Percentiles rank a stretch among this genome's conserved stretches.
phyloP scores from a whole-genome alignment of 2,797 vertebrate species.

The Rhinella marina region DNA sequence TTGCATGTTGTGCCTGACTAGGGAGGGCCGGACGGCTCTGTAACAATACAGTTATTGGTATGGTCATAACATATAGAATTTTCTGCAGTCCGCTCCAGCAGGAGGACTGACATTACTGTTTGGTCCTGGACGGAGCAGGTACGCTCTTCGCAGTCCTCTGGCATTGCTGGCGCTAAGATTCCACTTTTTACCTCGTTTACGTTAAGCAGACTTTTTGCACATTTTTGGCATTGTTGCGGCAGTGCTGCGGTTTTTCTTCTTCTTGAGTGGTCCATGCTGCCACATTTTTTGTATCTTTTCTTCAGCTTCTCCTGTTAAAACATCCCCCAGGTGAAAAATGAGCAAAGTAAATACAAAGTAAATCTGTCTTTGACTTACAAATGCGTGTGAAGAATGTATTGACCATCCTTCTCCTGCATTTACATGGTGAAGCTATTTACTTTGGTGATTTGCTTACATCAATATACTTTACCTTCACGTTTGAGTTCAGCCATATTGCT shows the following conservation, averaged over 20 bases:
- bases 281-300: constrained; percentile 29
- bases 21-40: too few relatives aligned
- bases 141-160: neutral
- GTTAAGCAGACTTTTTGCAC: constrained; percentile 33
- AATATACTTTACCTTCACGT: constrained; percentile 27
- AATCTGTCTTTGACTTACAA: constrained; percentile 48
- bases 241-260: constrained; percentile 37
- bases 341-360: constrained; percentile 48
- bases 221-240: constrained; percentile 49
- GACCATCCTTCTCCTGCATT: neutral
- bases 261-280: neutral
- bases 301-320: neutral
- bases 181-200: constrained; percentile 40
- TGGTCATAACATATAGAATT: neutral
- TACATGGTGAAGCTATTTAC: constrained; percentile 40
- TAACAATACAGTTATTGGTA: too few relatives aligned
- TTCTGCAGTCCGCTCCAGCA: too few relatives aligned
- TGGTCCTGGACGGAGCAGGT: neutral
- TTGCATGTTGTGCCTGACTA: too few relatives aligned
- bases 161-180: neutral
- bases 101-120: neutral
- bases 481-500: neutral
- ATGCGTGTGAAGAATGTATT: constrained; percentile 5
- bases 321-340: neutral
- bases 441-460: constrained; percentile 48